These are phyloP conservation scores for Patagioenas fasciata DNA, from an alignment of 2,113 vertebrate species.

Conservation along the genomic window DNA sequence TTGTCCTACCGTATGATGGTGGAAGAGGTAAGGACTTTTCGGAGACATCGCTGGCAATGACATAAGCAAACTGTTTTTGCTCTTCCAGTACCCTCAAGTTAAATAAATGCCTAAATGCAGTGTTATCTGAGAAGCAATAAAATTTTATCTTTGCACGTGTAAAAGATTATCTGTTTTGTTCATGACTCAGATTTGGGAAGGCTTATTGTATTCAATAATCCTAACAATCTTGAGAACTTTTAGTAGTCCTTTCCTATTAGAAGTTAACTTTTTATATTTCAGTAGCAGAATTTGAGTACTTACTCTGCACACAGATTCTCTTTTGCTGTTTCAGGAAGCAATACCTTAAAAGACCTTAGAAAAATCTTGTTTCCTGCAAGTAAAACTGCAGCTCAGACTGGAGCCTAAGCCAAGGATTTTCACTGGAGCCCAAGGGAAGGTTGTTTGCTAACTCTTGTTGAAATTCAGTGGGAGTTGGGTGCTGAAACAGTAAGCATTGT, in stretches of 20 bases:
- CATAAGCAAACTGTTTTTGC: background rate
- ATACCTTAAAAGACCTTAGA: constrained; percentile 10
- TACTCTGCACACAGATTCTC: background rate
- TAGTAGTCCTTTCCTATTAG: background rate
- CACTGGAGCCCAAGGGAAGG: constrained; percentile 49
- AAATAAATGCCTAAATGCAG: constrained; percentile 25
- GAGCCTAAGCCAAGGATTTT: constrained; percentile 15
- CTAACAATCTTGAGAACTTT: background rate
- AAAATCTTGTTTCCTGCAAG: background rate
- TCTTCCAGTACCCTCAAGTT: constrained; percentile 4
- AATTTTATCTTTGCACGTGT: constrained; percentile 3
- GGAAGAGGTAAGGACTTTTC: too few relatives aligned
- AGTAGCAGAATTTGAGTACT: background rate
- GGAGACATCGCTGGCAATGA: too few relatives aligned
- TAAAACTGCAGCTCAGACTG: background rate
- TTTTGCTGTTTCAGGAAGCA: background rate
- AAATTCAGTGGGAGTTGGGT: constrained; percentile 47
- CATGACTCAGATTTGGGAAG: background rate
- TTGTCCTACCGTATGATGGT: too few relatives aligned
- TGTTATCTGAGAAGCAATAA: constrained; percentile 51
- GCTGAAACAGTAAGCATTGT: constrained; percentile 16
- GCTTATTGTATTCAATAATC: background rate
- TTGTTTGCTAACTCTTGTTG: constrained; percentile 46
- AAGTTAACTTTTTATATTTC: background rate
- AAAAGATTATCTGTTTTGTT: background rate